These are phyloP conservation scores for Leguminivora glycinivorella DNA, from an alignment of 1,140 invertebrate genomes.

Conservation along the genomic window DNA sequence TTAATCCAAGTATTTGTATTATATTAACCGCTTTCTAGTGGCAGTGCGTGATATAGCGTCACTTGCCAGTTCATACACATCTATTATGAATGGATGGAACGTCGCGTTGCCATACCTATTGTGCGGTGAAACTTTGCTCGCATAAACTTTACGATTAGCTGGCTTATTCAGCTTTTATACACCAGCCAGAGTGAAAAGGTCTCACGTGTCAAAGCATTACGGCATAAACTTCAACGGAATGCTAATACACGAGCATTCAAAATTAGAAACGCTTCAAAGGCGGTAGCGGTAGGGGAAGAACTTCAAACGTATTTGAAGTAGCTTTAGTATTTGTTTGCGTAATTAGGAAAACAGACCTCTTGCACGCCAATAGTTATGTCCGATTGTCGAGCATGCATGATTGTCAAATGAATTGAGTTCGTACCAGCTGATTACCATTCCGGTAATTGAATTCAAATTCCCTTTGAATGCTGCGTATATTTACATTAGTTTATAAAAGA, in stretches of 20 bases:
- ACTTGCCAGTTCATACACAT: conserved; percentile 38
- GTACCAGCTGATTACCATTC: background rate
- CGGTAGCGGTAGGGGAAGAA: conserved; percentile 16
- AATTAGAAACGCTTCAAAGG: conserved; percentile 35
- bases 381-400: background rate
- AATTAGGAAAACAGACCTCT: conserved; percentile 33
- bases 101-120: conserved; percentile 29
- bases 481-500: background rate
- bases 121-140: conserved; percentile 26
- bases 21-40: conserved; percentile 29
- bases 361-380: conserved; percentile 2
- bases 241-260: conserved; percentile 21
- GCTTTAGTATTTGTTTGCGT: conserved; percentile 39
- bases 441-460: background rate
- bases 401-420: conserved; percentile 19
- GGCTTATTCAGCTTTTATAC: conserved; percentile 28
- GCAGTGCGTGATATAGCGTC: conserved; percentile 39
- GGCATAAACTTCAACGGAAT: conserved; percentile 9
- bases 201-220: background rate
- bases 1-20: conserved; percentile 25
- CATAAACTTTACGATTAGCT: conserved; percentile 42
- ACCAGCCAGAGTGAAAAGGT: conserved; percentile 7
- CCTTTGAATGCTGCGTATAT: background rate
- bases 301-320: conserved; percentile 41
- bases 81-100: conserved; percentile 44